Evolutionary conservation across 2,797 vertebrate genomes (phyloP).

Genomic region (Lemur catta): DNA sequence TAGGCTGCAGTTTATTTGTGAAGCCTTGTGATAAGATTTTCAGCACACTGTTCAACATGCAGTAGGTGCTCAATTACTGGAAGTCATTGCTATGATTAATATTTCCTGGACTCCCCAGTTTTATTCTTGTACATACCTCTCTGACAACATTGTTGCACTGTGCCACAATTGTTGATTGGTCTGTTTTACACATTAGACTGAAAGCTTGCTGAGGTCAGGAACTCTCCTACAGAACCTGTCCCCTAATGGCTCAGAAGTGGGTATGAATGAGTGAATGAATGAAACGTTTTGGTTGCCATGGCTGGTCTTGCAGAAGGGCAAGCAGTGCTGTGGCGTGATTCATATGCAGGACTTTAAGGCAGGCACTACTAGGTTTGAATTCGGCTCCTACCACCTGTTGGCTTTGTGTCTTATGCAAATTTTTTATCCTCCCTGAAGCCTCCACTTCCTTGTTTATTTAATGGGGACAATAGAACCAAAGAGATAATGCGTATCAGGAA

Average conservation of each 20-base stretch:
- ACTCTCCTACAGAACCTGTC: not conserved
- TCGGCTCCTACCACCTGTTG: not conserved
- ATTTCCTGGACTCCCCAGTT: not conserved
- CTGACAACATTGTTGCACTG: not conserved
- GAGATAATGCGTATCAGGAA: not conserved
- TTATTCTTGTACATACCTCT: not conserved
- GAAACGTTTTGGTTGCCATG: not conserved
- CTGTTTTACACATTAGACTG: not conserved
- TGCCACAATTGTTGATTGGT: not conserved
- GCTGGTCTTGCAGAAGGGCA: not conserved
- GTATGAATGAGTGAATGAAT: not conserved
- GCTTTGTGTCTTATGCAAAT: not conserved
- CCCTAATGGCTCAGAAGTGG: not conserved
- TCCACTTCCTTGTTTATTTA: not conserved
- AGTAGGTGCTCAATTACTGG: not conserved
- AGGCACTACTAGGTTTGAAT: not conserved
- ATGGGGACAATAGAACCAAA: not conserved
- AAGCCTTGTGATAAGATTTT: not conserved
- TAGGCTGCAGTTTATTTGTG: not conserved
- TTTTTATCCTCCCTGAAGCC: not conserved
- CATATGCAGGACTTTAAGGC: not conserved
- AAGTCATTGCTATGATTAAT: not conserved
- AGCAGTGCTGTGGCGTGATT: not conserved
- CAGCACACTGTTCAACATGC: not conserved
- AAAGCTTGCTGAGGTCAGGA: not conserved